Evolutionary conservation across 2,113 vertebrate species (phyloP).

Genomic region (Baryphthengus martii): DNA sequence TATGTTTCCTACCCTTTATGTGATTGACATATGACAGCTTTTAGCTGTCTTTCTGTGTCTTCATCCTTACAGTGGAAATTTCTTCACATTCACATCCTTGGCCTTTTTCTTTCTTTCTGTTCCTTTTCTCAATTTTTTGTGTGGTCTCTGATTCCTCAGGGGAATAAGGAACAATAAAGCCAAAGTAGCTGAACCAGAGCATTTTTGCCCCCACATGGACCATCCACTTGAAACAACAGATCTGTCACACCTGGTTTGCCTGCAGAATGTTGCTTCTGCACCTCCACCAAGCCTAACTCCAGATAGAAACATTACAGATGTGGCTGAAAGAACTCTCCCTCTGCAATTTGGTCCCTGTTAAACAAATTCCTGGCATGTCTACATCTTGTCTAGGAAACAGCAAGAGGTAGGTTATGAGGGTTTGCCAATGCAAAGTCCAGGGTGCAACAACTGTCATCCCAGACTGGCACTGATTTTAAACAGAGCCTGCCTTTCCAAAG

Average conservation of each 20-base stretch:
- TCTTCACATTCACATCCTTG: not conserved
- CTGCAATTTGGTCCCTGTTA: not conserved
- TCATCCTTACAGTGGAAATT: not conserved
- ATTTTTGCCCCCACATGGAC: not conserved
- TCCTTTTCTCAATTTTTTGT: not conserved
- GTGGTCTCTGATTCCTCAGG: not conserved
- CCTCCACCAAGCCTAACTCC: not conserved
- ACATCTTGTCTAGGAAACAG: not conserved
- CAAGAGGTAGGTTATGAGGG: not conserved
- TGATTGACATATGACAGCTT: conserved; percentile 61
- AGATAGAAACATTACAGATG: not conserved
- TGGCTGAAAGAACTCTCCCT: not conserved
- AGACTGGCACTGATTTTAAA: not conserved
- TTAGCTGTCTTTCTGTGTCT: conserved; percentile 9
- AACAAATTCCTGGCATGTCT: not conserved
- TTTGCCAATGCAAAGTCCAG: not conserved
- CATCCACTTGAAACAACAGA: not conserved
- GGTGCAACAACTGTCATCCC: not conserved
- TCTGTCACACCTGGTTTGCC: not conserved
- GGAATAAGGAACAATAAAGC: not conserved
- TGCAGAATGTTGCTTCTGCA: not conserved
- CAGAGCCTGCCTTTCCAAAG: not conserved
- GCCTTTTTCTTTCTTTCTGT: not conserved
- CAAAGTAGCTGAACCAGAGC: not conserved
- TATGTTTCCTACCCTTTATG: conserved; percentile 46